Evolutionary conservation across 2,888 invertebrate genomes (phyloP).

Genomic region (Mycalesis mineus): DNA sequence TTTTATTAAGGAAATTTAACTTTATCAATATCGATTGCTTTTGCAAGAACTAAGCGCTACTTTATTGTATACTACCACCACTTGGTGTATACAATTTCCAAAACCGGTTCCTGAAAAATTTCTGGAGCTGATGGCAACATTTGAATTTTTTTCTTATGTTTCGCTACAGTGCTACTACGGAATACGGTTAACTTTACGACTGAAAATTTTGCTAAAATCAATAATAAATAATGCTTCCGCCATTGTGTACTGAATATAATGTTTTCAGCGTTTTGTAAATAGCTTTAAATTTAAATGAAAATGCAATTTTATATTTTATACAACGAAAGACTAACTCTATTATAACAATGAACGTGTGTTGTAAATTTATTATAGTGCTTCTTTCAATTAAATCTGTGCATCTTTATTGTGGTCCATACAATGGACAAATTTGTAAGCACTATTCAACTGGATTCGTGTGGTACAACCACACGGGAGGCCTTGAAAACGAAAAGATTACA

Average conservation of each 20-base stretch:
- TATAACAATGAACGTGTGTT: conserved; percentile 59
- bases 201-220: conserved; percentile 56
- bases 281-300: conserved; percentile 28
- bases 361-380: conserved; percentile 56
- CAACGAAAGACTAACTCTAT: conserved; percentile 50
- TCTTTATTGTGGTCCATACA: conserved; percentile 92
- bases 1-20: too few species aligned
- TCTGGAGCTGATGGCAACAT: background rate
- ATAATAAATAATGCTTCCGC: conserved; percentile 68
- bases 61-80: too few species aligned
- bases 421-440: conserved; percentile 88
- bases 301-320: conserved; percentile 53
- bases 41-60: too few species aligned
- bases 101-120: background rate
- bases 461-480: conserved; percentile 86
- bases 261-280: conserved; percentile 40
- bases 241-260: conserved; percentile 60
- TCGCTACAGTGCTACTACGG: background rate
- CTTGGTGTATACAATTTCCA: too few species aligned
- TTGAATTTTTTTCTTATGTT: background rate
- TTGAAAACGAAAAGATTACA: conserved; percentile 91
- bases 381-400: conserved; percentile 64
- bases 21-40: too few species aligned
- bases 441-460: conserved; percentile 84
- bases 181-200: conserved; percentile 12